Evolutionary conservation across 2,113 vertebrate genomes (phyloP).

Genomic region (Charina bottae): DNA sequence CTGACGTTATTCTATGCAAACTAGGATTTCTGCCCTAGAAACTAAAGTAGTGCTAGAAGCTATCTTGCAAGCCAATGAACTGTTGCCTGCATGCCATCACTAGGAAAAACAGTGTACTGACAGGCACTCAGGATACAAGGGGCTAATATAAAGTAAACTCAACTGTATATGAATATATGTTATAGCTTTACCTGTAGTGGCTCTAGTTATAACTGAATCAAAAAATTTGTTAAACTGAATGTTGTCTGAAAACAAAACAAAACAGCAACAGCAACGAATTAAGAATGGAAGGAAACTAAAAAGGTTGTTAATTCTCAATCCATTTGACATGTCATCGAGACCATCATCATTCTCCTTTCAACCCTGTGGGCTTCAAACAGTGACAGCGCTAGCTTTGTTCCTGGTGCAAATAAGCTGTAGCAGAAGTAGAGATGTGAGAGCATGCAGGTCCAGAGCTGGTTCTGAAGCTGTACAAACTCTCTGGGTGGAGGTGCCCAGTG

Average conservation of each 20-base stretch:
- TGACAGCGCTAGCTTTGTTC: not conserved
- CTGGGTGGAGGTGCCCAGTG: not conserved
- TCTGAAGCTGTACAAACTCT: not conserved
- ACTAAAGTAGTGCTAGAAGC: not conserved
- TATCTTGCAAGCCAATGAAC: not conserved
- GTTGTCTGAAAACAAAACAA: not conserved
- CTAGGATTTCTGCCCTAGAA: not conserved
- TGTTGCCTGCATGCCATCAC: not conserved
- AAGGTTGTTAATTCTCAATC: not conserved
- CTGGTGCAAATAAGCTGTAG: not conserved
- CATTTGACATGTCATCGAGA: not conserved
- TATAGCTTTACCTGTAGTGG: not conserved
- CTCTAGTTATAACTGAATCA: not conserved
- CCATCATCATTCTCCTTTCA: not conserved
- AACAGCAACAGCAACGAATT: not conserved
- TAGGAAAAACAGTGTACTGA: not conserved
- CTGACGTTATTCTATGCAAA: not conserved
- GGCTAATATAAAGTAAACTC: not conserved
- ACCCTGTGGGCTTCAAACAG: not conserved
- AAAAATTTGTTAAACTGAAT: not conserved
- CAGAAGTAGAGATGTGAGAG: not conserved
- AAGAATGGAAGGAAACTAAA: not conserved
- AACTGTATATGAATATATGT: not conserved
- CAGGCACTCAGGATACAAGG: not conserved
- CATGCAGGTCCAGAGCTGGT: not conserved